Conservation (phyloP, 2,113 vertebrate genomes). For the Gallinago undulata region DNA sequence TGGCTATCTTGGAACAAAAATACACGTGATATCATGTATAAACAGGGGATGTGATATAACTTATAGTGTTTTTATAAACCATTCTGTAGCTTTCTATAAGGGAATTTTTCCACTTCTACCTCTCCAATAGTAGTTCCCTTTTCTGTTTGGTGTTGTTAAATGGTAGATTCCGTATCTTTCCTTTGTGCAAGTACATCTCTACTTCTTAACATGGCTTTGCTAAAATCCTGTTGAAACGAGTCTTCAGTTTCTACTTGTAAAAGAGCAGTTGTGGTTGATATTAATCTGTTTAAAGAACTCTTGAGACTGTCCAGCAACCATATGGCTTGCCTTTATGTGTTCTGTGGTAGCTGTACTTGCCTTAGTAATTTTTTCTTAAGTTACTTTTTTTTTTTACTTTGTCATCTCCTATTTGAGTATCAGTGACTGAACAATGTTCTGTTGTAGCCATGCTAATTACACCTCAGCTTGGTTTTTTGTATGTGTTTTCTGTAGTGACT, state of each 20-base stretch:
- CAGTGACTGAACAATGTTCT: neutral
- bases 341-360: neutral
- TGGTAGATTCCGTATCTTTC: neutral
- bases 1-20: conserved; percentile 6
- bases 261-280: neutral
- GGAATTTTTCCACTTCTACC: neutral
- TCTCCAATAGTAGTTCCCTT: neutral
- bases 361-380: neutral
- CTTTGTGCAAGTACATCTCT: neutral
- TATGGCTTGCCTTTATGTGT: neutral
- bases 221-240: neutral
- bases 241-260: neutral
- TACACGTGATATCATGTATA: neutral
- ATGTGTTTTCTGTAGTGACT: neutral
- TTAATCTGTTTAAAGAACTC: neutral
- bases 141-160: neutral
- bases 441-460: neutral
- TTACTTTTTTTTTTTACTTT: neutral
- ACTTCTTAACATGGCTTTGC: neutral
- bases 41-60: neutral
- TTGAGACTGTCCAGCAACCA: neutral
- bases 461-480: neutral
- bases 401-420: neutral
- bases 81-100: neutral
- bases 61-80: neutral